Evolutionary conservation across 1,140 invertebrate genomes (phyloP).

Genomic region (Platyscapa corneri): DNA sequence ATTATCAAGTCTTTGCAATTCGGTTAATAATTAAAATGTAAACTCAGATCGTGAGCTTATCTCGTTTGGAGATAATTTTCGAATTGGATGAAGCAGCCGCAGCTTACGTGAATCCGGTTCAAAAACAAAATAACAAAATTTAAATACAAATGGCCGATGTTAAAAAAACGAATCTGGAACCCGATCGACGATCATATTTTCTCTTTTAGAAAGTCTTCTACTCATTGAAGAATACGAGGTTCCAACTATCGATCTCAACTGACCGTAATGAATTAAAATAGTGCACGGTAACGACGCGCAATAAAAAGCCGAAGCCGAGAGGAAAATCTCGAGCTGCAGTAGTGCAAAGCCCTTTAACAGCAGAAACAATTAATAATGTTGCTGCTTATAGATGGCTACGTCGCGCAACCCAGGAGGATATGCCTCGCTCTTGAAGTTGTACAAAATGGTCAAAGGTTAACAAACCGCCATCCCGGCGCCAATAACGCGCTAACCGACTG

Average conservation of each 20-base stretch:
- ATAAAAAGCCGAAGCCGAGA: neutral
- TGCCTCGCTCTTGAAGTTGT: neutral
- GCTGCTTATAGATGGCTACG: neutral
- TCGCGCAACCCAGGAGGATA: neutral
- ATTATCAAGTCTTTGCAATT: neutral
- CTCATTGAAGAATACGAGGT: neutral
- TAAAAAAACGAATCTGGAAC: neutral
- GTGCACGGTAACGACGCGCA: neutral
- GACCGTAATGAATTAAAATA: neutral
- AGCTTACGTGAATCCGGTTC: neutral
- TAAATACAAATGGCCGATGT: neutral
- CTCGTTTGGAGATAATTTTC: no score
- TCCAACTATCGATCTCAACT: neutral
- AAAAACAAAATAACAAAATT: neutral
- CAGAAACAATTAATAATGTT: neutral
- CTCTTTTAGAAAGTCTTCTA: neutral
- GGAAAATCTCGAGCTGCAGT: neutral
- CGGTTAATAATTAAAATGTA: neutral
- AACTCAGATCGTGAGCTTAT: no score
- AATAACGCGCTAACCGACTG: slow-evolving; percentile 18
- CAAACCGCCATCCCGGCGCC: slow-evolving; percentile 60
- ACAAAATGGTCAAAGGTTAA: slow-evolving; percentile 59
- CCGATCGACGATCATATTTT: neutral
- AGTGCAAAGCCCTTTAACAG: neutral
- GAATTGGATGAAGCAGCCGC: no score